A percentile compares a stretch with the other conserved stretches of the same genome.
Conservation (phyloP, 2,113 vertebrate species). For the Prionailurus viverrinus region DNA sequence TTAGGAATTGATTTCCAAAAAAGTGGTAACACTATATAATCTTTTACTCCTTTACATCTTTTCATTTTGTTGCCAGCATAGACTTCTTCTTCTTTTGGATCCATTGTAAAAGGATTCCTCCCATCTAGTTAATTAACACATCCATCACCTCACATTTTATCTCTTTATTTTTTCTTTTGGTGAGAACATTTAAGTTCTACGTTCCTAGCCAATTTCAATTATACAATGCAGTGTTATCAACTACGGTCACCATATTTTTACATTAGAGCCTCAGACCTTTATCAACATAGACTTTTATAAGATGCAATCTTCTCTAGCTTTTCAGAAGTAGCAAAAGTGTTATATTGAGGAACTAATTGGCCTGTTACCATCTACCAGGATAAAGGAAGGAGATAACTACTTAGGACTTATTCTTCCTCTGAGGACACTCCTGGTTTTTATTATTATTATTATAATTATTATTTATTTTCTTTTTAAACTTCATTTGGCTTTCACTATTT, state of each 20-base stretch:
- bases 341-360: background rate
- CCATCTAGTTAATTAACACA: background rate
- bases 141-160: background rate
- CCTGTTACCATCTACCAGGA: background rate
- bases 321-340: background rate
- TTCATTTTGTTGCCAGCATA: background rate
- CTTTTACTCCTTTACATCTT: slow-evolving; percentile 10
- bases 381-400: background rate
- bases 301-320: background rate
- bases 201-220: background rate
- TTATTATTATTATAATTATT: background rate
- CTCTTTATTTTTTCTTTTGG: background rate
- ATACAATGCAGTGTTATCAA: background rate
- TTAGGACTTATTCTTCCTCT: background rate
- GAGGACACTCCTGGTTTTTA: background rate
- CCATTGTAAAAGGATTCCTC: background rate
- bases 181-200: background rate
- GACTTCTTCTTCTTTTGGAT: background rate
- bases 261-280: background rate
- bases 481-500: background rate
- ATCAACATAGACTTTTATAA: background rate
- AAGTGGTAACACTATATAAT: background rate
- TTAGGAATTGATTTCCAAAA: background rate
- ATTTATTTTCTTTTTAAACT: background rate
- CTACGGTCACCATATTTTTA: background rate